Base-by-base conservation (phyloP, 2,113 vertebrate genomes). In the Tor tambroides region DNA sequence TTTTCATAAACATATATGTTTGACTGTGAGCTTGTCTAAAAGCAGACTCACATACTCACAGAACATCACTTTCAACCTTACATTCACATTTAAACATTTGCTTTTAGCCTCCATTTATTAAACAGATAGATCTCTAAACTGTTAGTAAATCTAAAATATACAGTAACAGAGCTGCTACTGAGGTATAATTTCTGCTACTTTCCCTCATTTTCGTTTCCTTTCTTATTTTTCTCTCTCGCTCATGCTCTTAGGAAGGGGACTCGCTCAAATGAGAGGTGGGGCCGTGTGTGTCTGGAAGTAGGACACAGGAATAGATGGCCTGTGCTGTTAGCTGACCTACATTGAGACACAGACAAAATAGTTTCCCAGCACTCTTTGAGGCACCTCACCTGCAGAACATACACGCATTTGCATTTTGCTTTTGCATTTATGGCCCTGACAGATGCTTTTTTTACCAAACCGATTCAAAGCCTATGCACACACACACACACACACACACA, bases 251-350 rank as follows among this genome's bases (percentile, higher is more conserved):
- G 56, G 82, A 79, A 54, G 61, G 54, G 7, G 28, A 23, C 38
- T 63, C 6, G 32, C 26, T 77, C 49, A 81, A 84, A 89, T 86
- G 80, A 88, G 80, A 54, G 84, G 49, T 59, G 59, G 56, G 56
- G 26, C 87, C 10, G n/a, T 82, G 30, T 84, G 87, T 26, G 63
- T 85, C 65, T 88, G 54, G 93, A 95, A 95, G 92, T 95, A 95
- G 95, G 94, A 93, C 94, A 94, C 89, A 92, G 88, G 93, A 95
- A 95, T 95, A 93, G 94, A 95, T 95, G 93, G 94, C 94, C 92
- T 91, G 91, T 91, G 91, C 94, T 94, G 93, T 92, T 92, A 90
- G 93, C 92, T 95, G 95, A 95, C 94, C 95, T 95, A 95, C 93
- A 95, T 95, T 94, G 90, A 94, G 93, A 92, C 92, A 90, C 90